These are phyloP conservation scores for Leptopilina myrica DNA, from an alignment of 2,888 invertebrate species.

Conservation along the genomic window DNA sequence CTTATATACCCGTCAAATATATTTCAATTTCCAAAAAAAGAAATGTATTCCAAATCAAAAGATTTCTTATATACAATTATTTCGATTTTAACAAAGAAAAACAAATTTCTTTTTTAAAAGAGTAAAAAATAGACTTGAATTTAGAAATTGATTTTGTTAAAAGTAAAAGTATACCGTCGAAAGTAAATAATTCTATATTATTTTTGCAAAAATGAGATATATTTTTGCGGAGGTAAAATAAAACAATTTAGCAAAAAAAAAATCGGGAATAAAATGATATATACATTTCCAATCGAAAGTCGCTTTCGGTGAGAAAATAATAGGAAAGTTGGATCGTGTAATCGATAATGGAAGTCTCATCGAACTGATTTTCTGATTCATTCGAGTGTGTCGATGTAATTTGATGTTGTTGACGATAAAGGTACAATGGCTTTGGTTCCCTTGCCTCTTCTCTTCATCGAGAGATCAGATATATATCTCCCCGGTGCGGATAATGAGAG, in stretches of 20 bases:
- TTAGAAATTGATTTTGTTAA: no score
- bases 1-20: conserved; percentile 6
- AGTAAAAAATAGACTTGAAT: not conserved
- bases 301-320: conserved; percentile 7
- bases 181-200: no score
- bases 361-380: conserved; percentile 17
- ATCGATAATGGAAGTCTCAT: conserved; percentile 26
- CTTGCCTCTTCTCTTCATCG: conserved; percentile 44
- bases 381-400: conserved; percentile 64
- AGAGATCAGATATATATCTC: conserved; percentile 51
- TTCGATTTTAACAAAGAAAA: not conserved
- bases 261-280: not conserved
- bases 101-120: not conserved
- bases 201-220: no score
- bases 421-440: conserved; percentile 57
- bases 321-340: conserved; percentile 23
- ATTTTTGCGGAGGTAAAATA: no score
- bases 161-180: no score
- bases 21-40: not conserved
- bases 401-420: conserved; percentile 71
- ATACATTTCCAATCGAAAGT: conserved; percentile 1
- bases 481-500: conserved; percentile 61
- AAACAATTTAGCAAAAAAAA: no score
- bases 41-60: not conserved
- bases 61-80: no score